phyloP scores from a whole-genome alignment of 2,113 vertebrate genomes.

The Gambusia holbrooki region DNA sequence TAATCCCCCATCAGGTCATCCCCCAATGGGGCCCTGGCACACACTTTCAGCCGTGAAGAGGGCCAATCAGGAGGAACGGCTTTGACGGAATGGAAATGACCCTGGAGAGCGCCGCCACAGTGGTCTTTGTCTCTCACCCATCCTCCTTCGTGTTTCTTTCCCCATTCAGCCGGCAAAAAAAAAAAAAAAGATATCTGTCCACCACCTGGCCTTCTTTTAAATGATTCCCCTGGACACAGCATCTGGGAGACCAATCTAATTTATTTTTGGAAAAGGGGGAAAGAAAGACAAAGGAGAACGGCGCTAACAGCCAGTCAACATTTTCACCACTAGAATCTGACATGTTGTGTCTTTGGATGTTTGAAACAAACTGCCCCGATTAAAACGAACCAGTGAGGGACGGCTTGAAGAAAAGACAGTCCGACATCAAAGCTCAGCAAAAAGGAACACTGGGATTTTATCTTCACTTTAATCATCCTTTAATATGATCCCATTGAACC shows the following conservation, averaged over 20 bases:
- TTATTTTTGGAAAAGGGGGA: conserved; percentile 63
- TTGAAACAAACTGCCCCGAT: conserved; percentile 26
- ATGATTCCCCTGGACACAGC: conserved; percentile 49
- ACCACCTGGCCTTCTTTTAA: conserved; percentile 28
- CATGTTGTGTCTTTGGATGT: conserved; percentile 16
- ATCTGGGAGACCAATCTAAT: conserved; percentile 62
- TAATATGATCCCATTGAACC: conserved; percentile 38
- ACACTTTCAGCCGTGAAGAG: conserved; percentile 66
- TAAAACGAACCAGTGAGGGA: conserved; percentile 7
- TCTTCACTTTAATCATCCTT: conserved; percentile 40
- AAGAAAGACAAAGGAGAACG: conserved; percentile 28
- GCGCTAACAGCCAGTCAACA: conserved; percentile 38
- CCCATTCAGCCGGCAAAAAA: conserved; percentile 52
- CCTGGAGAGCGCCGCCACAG: conserved; percentile 50
- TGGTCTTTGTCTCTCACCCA: conserved; percentile 64
- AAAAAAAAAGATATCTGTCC: conserved; percentile 55
- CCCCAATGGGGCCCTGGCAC: conserved; percentile 35
- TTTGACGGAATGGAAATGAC: conserved; percentile 70
- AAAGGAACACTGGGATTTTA: conserved; percentile 26
- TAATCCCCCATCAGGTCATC: conserved; percentile 67
- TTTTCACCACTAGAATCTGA: conserved; percentile 24
- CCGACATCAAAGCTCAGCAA: conserved; percentile 2
- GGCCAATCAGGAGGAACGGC: conserved; percentile 72
- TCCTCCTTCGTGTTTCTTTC: conserved; percentile 47
- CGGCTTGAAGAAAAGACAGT: conserved; percentile 15